These are phyloP conservation scores for Toxotes chatareus DNA, from an alignment of 2,113 vertebrate genomes.

Conservation along the genomic window DNA sequence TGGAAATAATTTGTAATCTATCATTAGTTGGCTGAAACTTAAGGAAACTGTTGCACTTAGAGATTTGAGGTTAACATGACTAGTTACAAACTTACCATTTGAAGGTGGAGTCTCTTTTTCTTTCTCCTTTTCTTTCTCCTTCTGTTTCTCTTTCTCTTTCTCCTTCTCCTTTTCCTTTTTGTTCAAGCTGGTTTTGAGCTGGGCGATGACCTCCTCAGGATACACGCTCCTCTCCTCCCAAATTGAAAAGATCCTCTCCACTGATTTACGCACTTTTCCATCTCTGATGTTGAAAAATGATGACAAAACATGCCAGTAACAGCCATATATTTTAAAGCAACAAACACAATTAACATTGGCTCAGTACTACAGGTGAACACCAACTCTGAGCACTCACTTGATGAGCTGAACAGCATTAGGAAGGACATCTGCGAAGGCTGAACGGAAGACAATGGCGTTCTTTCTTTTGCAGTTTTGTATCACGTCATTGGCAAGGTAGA, in stretches of 20 bases:
- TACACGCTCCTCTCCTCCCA: constrained; percentile 98
- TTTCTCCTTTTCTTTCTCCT: constrained; percentile 46
- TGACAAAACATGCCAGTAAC: background rate
- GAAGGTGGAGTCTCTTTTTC: constrained; percentile 55
- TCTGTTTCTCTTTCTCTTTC: constrained; percentile 66
- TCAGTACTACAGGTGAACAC: background rate
- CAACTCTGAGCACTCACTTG: constrained; percentile 85
- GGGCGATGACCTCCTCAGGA: constrained; percentile 91
- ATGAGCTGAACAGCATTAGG: constrained; percentile 92
- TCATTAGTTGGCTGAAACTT: background rate
- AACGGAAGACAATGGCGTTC: constrained; percentile 94
- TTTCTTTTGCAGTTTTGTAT: constrained; percentile 99
- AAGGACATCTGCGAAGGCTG: constrained; percentile 93
- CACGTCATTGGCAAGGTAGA: constrained; percentile 97
- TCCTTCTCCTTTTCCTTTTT: constrained; percentile 81
- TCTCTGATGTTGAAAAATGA: constrained; percentile 85
- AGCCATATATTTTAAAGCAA: background rate
- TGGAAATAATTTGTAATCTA: background rate
- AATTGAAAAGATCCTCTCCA: constrained; percentile 96
- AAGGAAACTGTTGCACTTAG: background rate
- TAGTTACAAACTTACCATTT: constrained; percentile 66
- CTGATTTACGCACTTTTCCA: constrained; percentile 91
- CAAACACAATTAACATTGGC: too few species aligned
- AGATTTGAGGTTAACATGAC: background rate
- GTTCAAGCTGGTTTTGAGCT: constrained; percentile 86